Evolutionary conservation across 2,888 invertebrate genomes (phyloP).

Genomic region (Caenorhabditis drosophilae): DNA sequence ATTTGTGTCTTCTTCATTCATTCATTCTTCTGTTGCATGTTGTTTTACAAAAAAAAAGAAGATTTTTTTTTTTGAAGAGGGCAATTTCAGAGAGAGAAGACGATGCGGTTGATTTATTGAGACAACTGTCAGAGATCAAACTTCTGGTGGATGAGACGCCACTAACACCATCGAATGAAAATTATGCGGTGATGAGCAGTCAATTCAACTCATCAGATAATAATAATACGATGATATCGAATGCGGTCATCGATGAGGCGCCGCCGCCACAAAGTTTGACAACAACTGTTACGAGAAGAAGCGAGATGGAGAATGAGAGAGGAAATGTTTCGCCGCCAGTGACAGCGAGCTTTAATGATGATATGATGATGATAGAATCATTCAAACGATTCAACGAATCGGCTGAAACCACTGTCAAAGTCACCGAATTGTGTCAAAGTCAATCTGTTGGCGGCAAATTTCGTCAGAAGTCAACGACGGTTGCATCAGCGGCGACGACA

Average conservation of each 20-base stretch:
- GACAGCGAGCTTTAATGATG: conserved; percentile 43
- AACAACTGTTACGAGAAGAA: no score
- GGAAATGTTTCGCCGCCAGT: no score
- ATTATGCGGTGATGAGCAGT: conserved; percentile 10
- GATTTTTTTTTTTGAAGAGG: no score
- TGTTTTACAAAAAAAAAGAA: no score
- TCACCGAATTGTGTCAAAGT: conserved; percentile 36
- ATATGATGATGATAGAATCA: conserved; percentile 30
- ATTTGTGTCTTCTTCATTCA: no score
- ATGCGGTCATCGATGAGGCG: conserved; percentile 18
- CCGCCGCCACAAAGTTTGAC: no score
- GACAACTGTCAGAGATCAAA: conserved; percentile 26
- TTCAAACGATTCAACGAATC: conserved; percentile 51
- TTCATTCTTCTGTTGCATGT: no score
- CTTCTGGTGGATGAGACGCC: no score
- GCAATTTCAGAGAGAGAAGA: conserved; percentile 31
- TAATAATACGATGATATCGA: conserved; percentile 21
- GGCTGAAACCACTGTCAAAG: conserved; percentile 46
- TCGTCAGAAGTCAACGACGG: conserved; percentile 2
- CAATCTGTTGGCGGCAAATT: conserved; percentile 10
- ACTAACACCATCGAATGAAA: conserved; percentile 13
- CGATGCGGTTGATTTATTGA: conserved; percentile 22
- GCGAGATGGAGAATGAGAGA: no score
- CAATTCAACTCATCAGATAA: conserved; percentile 32
- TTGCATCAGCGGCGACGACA: conserved; percentile 13